phyloP scores from a whole-genome alignment of 2,888 invertebrate genomes.

The Drosophila anomelani region DNA sequence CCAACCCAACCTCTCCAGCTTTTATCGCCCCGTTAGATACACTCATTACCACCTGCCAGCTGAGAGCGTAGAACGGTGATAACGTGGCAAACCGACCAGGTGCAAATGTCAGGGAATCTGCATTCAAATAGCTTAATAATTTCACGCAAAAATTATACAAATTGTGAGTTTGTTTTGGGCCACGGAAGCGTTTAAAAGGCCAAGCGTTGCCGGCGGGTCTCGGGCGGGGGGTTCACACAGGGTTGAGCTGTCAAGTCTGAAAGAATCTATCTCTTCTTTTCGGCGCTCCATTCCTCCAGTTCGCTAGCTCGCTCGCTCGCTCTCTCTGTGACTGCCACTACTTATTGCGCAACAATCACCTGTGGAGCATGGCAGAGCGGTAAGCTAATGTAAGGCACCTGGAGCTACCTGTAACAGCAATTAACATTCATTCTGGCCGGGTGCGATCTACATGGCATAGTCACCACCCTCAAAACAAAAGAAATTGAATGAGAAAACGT shows the following conservation, averaged over 20 bases:
- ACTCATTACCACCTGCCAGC: conserved; percentile 6
- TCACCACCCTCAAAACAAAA: conserved; percentile 10
- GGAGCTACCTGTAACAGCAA: conserved; percentile 57
- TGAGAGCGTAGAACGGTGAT: background rate
- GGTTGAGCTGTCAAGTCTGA: background rate
- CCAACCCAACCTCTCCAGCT: background rate
- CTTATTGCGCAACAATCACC: conserved; percentile 34
- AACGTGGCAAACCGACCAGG: conserved; percentile 20
- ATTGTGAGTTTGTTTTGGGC: background rate
- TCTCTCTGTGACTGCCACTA: background rate
- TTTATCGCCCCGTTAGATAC: conserved; percentile 21
- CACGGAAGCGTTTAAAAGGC: conserved; percentile 3
- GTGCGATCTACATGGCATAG: conserved; percentile 38
- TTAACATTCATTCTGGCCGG: conserved; percentile 64
- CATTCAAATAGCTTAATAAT: conserved; percentile 21
- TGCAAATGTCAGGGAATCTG: conserved; percentile 35
- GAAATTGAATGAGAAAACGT: background rate
- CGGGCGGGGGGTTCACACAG: background rate
- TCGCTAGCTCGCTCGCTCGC: background rate
- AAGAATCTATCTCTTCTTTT: background rate
- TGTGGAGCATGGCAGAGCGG: background rate
- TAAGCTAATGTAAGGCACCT: background rate
- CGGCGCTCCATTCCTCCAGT: background rate
- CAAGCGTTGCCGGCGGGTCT: conserved; percentile 7
- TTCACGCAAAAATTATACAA: conserved; percentile 34